Base-by-base conservation (phyloP, 2,797 vertebrate genomes). In the Alosa sapidissima region DNA sequence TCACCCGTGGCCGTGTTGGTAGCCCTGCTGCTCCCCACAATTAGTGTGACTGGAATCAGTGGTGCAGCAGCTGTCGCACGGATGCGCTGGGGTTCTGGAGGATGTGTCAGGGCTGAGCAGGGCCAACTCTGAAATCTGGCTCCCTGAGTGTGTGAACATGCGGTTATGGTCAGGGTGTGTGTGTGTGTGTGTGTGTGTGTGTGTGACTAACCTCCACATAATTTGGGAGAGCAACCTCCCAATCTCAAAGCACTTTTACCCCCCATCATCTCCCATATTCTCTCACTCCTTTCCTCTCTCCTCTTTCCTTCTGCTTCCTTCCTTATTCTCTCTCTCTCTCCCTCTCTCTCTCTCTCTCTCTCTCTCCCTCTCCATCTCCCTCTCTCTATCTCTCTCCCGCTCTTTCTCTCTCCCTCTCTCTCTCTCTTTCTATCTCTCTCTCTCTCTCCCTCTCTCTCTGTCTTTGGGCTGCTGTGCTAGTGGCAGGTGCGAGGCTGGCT, bases 401-500 rank as follows among this genome's bases (percentile, higher is more conserved):
- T 68, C n/a, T 68, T 10, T 68, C 62, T 33, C 60, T 10, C 62
- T 28, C 62, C 33, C 10, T 33, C 62, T 33, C 1, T 68, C 28
- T 68, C 28, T 68, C 62, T 68, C 24, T 28, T 1, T 68, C n/a
- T 33, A 5, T 68, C n/a, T 68, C 24, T 68, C 28, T 68, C 3
- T 68, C 62, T 68, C 24, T 68, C 9, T 68, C 62, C 33, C 7
- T 68, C 28, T 75, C 33, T 75, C 33, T 19, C 68, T 19, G 2
- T 78, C 72, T 78, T 41, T 24, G 21, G 58, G n/a, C 58, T 62
- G 58, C 65, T 72, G 65, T 72, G 65, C 33, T 72, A 11, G 58
- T 72, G 65, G 65, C 65, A 72, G 65, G 65, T 72, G 65, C 65
- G 41, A 55, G 24, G 33, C 65, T 72, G 65, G 33, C 65, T 72